phyloP scores from a whole-genome alignment of 2,797 vertebrate species.

The Pelodytes ibericus region DNA sequence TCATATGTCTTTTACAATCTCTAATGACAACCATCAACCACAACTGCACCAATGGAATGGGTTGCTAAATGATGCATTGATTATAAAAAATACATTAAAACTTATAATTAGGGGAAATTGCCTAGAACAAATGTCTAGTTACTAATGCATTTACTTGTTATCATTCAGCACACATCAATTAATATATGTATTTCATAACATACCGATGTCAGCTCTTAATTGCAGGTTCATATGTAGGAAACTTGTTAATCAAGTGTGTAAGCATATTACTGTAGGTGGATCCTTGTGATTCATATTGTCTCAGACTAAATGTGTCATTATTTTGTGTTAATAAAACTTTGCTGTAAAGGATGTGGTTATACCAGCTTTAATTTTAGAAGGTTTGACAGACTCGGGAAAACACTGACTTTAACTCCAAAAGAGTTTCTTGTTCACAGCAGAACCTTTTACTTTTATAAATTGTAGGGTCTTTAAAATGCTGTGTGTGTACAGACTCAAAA shows the following conservation, averaged over 20 bases:
- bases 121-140: background rate
- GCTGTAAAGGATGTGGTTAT: too few species aligned
- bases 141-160: constrained; percentile 7
- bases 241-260: constrained; percentile 17
- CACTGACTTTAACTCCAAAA: too few species aligned
- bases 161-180: constrained; percentile 6
- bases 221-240: background rate
- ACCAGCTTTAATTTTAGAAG: too few species aligned
- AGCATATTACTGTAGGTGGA: constrained; percentile 4
- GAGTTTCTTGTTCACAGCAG: too few species aligned
- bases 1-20: background rate
- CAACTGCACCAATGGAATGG: background rate
- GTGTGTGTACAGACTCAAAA: too few species aligned
- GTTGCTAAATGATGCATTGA: background rate
- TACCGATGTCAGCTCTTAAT: background rate
- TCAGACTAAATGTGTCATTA: background rate
- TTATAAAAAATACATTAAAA: background rate
- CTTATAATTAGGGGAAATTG: background rate
- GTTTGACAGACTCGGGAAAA: too few species aligned
- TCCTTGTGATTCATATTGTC: background rate
- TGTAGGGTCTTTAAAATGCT: too few species aligned
- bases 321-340: background rate
- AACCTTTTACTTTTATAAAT: too few species aligned
- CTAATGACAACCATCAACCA: background rate
- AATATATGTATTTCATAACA: background rate